These are phyloP conservation scores for Zaprionus capensis DNA, from an alignment of 1,140 invertebrate genomes.

Conservation along the genomic window DNA sequence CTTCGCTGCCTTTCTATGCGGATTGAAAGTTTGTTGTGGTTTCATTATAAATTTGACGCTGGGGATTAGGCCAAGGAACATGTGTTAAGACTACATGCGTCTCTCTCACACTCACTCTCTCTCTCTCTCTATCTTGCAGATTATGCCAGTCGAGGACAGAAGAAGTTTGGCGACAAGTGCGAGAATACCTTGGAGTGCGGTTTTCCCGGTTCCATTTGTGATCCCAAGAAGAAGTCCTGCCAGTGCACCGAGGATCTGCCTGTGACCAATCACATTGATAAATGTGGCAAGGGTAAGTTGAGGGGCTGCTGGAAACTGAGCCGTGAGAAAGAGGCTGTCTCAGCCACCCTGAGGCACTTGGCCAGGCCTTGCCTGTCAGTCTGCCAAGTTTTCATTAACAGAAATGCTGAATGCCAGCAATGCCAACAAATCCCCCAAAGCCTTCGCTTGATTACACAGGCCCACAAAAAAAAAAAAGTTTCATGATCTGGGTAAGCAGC, in stretches of 20 bases:
- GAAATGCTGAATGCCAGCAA: conserved; percentile 55
- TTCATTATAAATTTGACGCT: conserved; percentile 69
- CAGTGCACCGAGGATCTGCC: conserved; percentile 89
- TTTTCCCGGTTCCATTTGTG: conserved; percentile 90
- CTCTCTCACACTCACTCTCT: not conserved
- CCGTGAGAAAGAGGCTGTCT: not conserved
- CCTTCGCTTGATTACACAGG: conserved; percentile 55
- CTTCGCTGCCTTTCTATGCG: conserved; percentile 37
- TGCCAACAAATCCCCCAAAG: conserved; percentile 53
- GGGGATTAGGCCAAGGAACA: conserved; percentile 61
- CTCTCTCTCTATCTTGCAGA: conserved; percentile 67
- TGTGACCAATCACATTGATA: conserved; percentile 92
- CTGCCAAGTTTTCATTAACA: conserved; percentile 79
- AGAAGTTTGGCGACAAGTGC: conserved; percentile 90
- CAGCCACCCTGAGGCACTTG: not conserved
- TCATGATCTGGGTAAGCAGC: too few relatives aligned
- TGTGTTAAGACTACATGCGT: conserved; percentile 34
- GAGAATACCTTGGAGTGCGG: conserved; percentile 88
- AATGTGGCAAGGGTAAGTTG: conserved; percentile 91
- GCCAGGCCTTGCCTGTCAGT: conserved; percentile 51
- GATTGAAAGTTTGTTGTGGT: conserved; percentile 63
- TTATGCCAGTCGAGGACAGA: conserved; percentile 85
- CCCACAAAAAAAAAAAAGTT: too few relatives aligned
- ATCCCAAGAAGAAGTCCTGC: conserved; percentile 88
- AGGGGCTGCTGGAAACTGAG: not conserved